Base-by-base conservation (phyloP, 2,797 vertebrate species). In the Glyptemys insculpta region DNA sequence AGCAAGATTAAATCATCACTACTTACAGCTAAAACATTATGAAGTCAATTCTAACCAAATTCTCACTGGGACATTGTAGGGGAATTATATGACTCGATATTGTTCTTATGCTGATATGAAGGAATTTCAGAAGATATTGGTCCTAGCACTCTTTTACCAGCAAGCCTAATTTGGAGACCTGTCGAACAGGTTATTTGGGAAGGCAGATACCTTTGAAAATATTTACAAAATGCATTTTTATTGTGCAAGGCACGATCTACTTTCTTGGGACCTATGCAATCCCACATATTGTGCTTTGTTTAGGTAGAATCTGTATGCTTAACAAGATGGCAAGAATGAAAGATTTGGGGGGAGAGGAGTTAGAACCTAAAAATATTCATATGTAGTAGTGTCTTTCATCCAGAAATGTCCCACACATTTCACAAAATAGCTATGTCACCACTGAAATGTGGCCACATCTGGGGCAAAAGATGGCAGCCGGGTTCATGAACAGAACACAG, bases 1-100 rank as follows among this genome's bases (percentile, higher is more conserved):
- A 93, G 85, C 86, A 96, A 90, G 94, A 72, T 72, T 72, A 81
- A 90, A 90, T 84, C 81, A 84, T 94, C 89, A 83, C 85, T 89
- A 95, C 0, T 76, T 56, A 15, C 37, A 90, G 90, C 95, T 91
- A 83, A 91, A 95, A 96, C 91, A 90, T 93, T 59, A 95, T 41
- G 81, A 89, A 91, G 81, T 96, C 54, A 74, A 79, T 59, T 19
- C 80, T 89, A 76, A 59, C 90, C 79, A 92, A 90, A 87, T 79
- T 78, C 41, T 83, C 79, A 44, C 78, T n/a, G 49, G 83, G 80
- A 54, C 89, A 82, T 6, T 5, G 79, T 41, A 80, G 96, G 81
- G 86, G 92, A 93, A 96, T 92, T 56, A n/a, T 78, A 91, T 80
- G 86, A 87, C 81, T 82, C 0, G 0, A 78, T 87, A 88, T 87